Evolutionary conservation across 2,113 vertebrate genomes (phyloP).

Genomic region (Crocuta crocuta): DNA sequence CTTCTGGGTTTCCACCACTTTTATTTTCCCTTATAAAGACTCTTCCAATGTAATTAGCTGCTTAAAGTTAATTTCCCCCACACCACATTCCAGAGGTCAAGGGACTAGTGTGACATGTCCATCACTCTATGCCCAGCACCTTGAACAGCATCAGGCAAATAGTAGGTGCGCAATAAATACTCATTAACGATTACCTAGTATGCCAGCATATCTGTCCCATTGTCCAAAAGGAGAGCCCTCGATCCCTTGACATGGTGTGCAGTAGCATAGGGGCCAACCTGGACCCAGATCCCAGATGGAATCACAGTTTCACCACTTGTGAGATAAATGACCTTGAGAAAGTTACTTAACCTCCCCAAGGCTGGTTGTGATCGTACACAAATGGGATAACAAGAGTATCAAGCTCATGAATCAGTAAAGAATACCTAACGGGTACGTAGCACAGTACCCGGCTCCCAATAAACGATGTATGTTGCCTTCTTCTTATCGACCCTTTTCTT

Average conservation of each 20-base stretch:
- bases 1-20: not conserved
- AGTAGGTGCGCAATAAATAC: not conserved
- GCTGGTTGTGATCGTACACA: not conserved
- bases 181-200: not conserved
- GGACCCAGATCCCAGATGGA: not conserved
- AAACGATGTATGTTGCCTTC: not conserved
- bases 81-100: not conserved
- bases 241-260: too few relatives aligned
- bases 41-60: not conserved
- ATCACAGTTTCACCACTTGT: not conserved
- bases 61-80: not conserved
- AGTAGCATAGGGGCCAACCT: not conserved
- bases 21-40: not conserved
- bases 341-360: not conserved
- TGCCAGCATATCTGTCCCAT: not conserved
- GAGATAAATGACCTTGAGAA: not conserved
- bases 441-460: not conserved
- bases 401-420: not conserved
- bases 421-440: not conserved
- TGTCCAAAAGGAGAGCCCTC: not conserved
- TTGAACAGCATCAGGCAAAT: not conserved
- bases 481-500: not conserved
- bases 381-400: not conserved
- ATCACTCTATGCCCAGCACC: not conserved
- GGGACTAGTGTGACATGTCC: too few relatives aligned